Evolutionary conservation across 92 coral and sea anemone genomes (phyloP).

Genomic region (Epizoanthus fatuus): DNA sequence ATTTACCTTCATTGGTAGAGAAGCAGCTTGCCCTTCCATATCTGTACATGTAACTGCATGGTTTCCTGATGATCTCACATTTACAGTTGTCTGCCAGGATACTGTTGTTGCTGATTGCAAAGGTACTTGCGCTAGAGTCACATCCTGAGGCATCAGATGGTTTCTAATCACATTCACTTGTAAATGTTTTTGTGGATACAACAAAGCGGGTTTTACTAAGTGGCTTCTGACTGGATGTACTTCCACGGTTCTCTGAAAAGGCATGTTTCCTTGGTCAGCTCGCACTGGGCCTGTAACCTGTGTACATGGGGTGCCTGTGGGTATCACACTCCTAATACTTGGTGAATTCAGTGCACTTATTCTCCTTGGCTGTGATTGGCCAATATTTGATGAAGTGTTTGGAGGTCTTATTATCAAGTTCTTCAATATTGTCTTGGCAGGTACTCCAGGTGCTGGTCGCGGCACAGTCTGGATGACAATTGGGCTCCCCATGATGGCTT

Average conservation of each 20-base stretch:
- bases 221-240: neutral
- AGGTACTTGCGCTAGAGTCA: neutral
- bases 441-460: neutral
- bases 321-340: neutral
- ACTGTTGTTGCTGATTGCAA: neutral
- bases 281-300: neutral
- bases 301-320: neutral
- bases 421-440: neutral
- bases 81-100: neutral
- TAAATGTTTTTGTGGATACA: neutral
- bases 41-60: neutral
- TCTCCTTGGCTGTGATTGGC: neutral
- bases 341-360: conserved; percentile 26
- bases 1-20: neutral
- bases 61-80: neutral
- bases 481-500: conserved; percentile 20
- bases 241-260: neutral
- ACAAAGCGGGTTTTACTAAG: neutral
- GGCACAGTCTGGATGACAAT: neutral
- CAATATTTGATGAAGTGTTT: neutral
- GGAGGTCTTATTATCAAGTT: conserved; percentile 4
- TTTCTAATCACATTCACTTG: too few relatives aligned
- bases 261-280: neutral
- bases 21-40: neutral
- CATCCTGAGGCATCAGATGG: too few relatives aligned